A percentile compares a stretch with the other conserved stretches of the same genome.
These are phyloP conservation scores for Catocala sponsa DNA, from an alignment of 2,888 invertebrate genomes.

Conservation along the genomic window DNA sequence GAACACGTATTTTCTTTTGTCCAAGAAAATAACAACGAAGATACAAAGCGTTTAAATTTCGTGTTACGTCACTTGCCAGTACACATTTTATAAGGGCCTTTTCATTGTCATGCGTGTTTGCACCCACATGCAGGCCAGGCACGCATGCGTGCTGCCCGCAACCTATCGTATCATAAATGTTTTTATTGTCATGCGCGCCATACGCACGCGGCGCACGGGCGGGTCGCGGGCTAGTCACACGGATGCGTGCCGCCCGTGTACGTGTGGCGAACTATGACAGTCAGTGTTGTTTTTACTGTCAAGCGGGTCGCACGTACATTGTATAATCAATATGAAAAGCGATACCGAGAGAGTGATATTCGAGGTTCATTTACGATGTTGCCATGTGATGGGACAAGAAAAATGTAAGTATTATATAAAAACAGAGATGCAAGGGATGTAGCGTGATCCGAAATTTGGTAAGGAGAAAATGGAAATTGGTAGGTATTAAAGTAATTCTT, in stretches of 20 bases:
- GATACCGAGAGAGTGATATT: constrained; percentile 8
- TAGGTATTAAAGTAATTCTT: too few species aligned
- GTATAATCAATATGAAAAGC: constrained; percentile 8
- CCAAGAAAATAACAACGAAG: too few species aligned
- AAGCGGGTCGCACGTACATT: constrained; percentile 1
- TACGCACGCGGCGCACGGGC: neutral
- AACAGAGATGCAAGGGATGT: too few species aligned
- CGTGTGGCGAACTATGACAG: neutral
- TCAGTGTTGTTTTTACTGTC: constrained; percentile 7
- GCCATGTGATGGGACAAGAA: constrained; percentile 8
- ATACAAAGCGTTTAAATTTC: too few species aligned
- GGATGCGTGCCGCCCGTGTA: neutral
- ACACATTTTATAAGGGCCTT: neutral
- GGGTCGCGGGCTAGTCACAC: neutral
- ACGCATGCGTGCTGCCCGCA: too few species aligned
- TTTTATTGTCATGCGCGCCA: neutral
- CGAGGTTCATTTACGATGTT: constrained; percentile 8
- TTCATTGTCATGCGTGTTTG: neutral
- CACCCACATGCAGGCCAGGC: too few species aligned
- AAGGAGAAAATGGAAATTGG: too few species aligned
- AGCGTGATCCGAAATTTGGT: too few species aligned
- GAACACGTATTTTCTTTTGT: too few species aligned
- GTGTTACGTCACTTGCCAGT: too few species aligned
- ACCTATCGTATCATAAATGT: too few species aligned
- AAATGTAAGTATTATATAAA: neutral